A percentile compares a stretch with the other conserved stretches of the same genome.
These are phyloP conservation scores for Serranus cabrilla DNA, from an alignment of 2,797 vertebrate genomes.

Conservation along the genomic window DNA sequence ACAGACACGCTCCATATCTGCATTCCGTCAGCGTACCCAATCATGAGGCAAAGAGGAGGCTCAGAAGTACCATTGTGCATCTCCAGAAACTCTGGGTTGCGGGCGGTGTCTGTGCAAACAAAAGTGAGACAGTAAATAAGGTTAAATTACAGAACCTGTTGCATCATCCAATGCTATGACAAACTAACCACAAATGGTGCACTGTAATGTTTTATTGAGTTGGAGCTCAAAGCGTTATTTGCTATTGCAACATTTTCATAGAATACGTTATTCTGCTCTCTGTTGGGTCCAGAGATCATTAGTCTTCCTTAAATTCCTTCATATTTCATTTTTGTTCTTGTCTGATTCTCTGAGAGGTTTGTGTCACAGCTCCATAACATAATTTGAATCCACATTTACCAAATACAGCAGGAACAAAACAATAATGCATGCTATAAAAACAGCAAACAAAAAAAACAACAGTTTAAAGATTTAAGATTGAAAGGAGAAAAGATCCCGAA, in stretches of 20 bases:
- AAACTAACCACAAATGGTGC: neutral
- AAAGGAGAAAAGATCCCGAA: neutral
- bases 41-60: constrained; percentile 93
- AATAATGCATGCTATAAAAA: neutral
- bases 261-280: neutral
- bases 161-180: neutral
- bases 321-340: neutral
- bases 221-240: neutral
- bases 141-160: neutral
- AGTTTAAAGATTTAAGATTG: neutral
- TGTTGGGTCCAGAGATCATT: neutral
- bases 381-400: neutral
- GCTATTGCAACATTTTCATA: neutral
- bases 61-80: constrained; percentile 92
- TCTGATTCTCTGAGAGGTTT: neutral
- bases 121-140: constrained; percentile 2
- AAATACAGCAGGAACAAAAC: neutral
- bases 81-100: constrained; percentile 95
- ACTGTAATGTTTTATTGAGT: no score
- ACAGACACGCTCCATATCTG: constrained; percentile 98
- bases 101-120: constrained; percentile 87
- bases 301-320: no score
- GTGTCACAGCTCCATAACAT: neutral
- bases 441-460: neutral
- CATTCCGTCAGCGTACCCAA: constrained; percentile 97